These are phyloP conservation scores for Drosophila picticornis DNA, from an alignment of 2,888 invertebrate genomes.

Conservation along the genomic window DNA sequence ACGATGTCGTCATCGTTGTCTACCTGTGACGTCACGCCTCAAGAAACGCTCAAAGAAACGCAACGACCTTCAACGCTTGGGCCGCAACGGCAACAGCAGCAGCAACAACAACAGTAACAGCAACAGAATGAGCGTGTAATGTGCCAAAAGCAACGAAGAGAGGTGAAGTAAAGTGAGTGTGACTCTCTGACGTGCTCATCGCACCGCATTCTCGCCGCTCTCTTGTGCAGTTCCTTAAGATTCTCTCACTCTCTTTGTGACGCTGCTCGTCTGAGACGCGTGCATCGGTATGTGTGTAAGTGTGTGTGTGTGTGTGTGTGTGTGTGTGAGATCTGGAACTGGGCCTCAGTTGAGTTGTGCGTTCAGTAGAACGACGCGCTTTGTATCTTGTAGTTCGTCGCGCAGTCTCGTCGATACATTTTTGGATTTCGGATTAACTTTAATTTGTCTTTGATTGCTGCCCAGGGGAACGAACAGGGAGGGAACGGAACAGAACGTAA, in stretches of 20 bases:
- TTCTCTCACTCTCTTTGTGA: constrained; percentile 32
- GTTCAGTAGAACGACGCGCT: constrained; percentile 70
- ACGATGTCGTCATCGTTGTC: constrained; percentile 46
- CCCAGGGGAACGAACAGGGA: constrained; percentile 32
- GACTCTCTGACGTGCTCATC: constrained; percentile 11
- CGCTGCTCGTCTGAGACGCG: constrained; percentile 47
- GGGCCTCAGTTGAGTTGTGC: constrained; percentile 36
- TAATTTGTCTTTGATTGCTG: constrained; percentile 76
- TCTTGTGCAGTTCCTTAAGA: constrained; percentile 29
- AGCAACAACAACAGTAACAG: constrained; percentile 13
- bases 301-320: constrained; percentile 21
- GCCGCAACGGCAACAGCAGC: constrained; percentile 29
- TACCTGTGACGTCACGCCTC: constrained; percentile 66
- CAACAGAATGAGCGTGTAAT: constrained; percentile 45
- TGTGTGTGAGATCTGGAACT: constrained; percentile 35
- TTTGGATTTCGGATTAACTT: constrained; percentile 62
- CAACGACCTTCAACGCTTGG: constrained; percentile 75
- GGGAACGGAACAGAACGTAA: constrained; percentile 44
- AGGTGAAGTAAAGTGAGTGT: constrained; percentile 23
- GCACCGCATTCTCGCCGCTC: constrained; percentile 13
- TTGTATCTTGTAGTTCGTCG: constrained; percentile 70
- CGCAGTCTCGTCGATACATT: constrained; percentile 42
- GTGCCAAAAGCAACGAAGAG: constrained; percentile 37
- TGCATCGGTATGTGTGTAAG: constrained; percentile 48
- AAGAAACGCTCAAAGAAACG: constrained; percentile 75